Percentiles rank a stretch among this genome's conserved stretches.
phyloP scores from a whole-genome alignment of 1,140 invertebrate species.

The Sarcophaga bullata region DNA sequence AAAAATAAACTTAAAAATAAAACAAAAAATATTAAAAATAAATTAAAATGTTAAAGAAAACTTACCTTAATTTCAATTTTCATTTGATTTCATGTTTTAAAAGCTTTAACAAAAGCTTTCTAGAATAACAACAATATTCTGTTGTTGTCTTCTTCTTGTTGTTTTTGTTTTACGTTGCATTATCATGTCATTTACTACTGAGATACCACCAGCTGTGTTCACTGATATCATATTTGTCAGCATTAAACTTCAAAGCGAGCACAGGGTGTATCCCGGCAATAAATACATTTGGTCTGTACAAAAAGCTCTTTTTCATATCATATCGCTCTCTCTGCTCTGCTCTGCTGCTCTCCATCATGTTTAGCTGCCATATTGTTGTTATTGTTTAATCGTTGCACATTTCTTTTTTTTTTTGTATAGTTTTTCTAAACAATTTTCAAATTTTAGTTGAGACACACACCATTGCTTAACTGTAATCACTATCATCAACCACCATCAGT shows the following conservation, averaged over 20 bases:
- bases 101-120: background rate
- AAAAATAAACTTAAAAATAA: background rate
- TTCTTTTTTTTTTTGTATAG: background rate
- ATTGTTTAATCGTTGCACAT: background rate
- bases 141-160: background rate
- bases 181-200: constrained; percentile 71
- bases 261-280: constrained; percentile 91
- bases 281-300: constrained; percentile 52
- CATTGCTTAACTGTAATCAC: background rate
- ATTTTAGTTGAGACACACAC: constrained; percentile 30
- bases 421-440: background rate
- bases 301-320: background rate
- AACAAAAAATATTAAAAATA: constrained; percentile 29
- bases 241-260: constrained; percentile 79
- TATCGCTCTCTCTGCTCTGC: too few species aligned
- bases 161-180: background rate
- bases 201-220: constrained; percentile 99
- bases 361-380: background rate
- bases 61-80: constrained; percentile 13
- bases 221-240: constrained; percentile 73
- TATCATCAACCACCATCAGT: too few species aligned
- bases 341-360: background rate
- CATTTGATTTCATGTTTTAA: constrained; percentile 13
- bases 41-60: background rate
- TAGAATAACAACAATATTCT: background rate